These are phyloP conservation scores for Equus quagga DNA, from an alignment of 2,113 vertebrate species.

Conservation along the genomic window DNA sequence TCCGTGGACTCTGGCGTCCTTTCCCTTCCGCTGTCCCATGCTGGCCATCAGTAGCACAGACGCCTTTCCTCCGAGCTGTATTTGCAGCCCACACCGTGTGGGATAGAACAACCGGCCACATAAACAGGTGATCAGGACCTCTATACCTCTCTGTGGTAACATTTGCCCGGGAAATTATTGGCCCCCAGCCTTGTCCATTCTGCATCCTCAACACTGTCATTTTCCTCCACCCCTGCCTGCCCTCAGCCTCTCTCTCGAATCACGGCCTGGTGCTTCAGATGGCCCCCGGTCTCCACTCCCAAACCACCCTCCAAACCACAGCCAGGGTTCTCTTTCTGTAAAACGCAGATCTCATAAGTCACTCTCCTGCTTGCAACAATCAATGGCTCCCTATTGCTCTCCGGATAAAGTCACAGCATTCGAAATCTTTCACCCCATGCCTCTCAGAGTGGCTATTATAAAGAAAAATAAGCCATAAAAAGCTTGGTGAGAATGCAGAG, in stretches of 20 bases:
- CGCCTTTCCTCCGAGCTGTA: not conserved
- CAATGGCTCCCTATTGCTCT: not conserved
- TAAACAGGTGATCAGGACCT: not conserved
- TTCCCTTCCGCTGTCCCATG: not conserved
- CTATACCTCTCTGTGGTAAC: not conserved
- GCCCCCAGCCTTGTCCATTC: not conserved
- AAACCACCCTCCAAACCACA: not conserved
- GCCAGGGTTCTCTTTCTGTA: not conserved
- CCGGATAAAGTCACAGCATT: not conserved
- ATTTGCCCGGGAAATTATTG: not conserved
- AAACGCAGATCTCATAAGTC: not conserved
- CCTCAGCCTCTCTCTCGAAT: not conserved
- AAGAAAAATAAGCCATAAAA: not conserved
- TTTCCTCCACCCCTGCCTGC: not conserved
- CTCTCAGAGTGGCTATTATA: not conserved
- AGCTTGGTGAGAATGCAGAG: not conserved
- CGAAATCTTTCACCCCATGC: not conserved
- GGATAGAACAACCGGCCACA: not conserved
- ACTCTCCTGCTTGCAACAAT: not conserved
- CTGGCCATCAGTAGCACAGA: not conserved
- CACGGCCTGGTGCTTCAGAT: not conserved
- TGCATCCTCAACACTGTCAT: too few relatives aligned
- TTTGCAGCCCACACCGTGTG: not conserved
- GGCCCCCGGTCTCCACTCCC: not conserved
- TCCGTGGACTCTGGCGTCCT: not conserved